Base-by-base conservation (phyloP, 1,140 invertebrate genomes). In the Dreissena rostriformis region DNA sequence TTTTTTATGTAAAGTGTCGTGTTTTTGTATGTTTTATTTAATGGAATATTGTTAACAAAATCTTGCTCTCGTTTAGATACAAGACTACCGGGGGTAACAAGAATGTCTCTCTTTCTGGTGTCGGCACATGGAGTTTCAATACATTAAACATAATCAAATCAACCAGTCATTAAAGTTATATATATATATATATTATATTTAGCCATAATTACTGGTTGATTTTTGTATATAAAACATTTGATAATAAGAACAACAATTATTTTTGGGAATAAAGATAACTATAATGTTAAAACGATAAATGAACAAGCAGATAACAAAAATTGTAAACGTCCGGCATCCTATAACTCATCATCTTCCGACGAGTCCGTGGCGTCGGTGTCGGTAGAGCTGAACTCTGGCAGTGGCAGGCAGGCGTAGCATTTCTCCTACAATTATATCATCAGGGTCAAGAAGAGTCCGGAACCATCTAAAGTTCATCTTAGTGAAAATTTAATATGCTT, bases 401-500 rank as follows among this genome's bases (percentile, higher is more conserved):
- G 26, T 39, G 81, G 81, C 53, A 83, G 22, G 29, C 81, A 83
- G 14, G 81, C 81, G 51, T 83, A 83, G 65, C 81, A 83, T 10
- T 51, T 75, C 70, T 75, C 61, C 81, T 83, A 66, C 51, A 76
- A 76, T 39, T 67, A 55, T 67, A 26, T 14, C 24, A 19, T n/a
- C 24, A 17, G n/a, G 5, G 28, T 77, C 10, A 67, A 12, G 12
- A 57, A 19, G 12, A n/a, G n/a, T 57, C 12, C 53, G 19, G 53
- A 57, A 57, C 53, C 12, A 12, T 57, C 53, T n/a, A 24, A 12
- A 61, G 57, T 19, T n/a, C 57, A 57, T 57, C 12, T 12, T 61
- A 19, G 2, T n/a, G 17, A 24, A n/a, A 24, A 24, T 19, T 61
- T 6, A 61, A 12, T 61, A n/a, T 11, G 57, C 17, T 24, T 24